Evolutionary conservation across 92 coral and sea anemone genomes (phyloP).

Genomic region (Actinernus sp.): DNA sequence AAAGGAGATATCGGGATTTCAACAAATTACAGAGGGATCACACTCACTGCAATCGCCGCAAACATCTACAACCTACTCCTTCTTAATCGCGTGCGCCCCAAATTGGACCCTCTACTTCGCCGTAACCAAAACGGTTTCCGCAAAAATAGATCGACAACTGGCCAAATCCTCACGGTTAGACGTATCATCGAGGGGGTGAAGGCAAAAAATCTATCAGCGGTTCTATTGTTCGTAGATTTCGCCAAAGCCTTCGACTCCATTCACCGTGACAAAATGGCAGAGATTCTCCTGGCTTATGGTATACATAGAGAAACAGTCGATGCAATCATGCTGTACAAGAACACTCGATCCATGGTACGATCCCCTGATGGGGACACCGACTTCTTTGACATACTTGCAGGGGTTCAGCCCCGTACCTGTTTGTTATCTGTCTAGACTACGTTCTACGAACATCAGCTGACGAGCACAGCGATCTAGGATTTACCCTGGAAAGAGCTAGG

Average conservation of each 20-base stretch:
- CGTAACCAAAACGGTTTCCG: conserved; percentile 43
- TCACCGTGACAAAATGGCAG: conserved; percentile 29
- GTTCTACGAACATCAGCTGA: conserved; percentile 9
- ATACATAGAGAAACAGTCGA: conserved; percentile 16
- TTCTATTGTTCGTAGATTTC: conserved; percentile 18
- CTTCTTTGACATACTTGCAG: conserved; percentile 20
- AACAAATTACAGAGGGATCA: neutral
- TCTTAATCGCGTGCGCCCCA: conserved; percentile 1
- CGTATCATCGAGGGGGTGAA: conserved; percentile 27
- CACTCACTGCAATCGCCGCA: neutral
- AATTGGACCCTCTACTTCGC: conserved; percentile 25
- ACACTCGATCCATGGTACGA: conserved; percentile 26
- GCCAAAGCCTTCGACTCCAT: conserved; percentile 56
- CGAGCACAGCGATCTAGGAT: conserved; percentile 11
- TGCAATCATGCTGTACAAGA: conserved; percentile 13
- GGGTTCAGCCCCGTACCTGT: too few species aligned
- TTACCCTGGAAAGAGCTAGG: conserved; percentile 5
- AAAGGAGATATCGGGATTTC: neutral
- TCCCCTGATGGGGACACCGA: conserved; percentile 33
- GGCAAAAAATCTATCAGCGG: neutral
- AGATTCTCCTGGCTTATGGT: conserved; percentile 40
- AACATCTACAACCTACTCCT: neutral
- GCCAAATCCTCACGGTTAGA: conserved; percentile 19
- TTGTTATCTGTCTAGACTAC: conserved; percentile 31
- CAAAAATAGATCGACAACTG: conserved; percentile 13